Evolutionary conservation across 35 echinoderm and acorn worm genomes (phyloP).

Genomic region (Apostichopus parvimensis): DNA sequence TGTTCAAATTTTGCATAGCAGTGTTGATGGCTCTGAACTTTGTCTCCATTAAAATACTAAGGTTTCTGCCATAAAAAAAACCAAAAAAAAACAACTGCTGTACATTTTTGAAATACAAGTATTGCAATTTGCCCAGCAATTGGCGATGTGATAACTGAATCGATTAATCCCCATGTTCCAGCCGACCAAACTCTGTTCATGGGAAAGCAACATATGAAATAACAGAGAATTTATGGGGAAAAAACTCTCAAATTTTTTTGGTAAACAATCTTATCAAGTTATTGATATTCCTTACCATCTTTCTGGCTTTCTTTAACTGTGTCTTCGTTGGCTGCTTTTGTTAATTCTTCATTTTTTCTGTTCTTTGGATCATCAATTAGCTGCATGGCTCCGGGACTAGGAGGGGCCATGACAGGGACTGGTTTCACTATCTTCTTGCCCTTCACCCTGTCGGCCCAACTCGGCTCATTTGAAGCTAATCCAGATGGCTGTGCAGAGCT

Average conservation of each 20-base stretch:
- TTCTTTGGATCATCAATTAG: constrained; percentile 15
- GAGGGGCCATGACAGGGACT: constrained; percentile 12
- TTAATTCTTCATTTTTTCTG: constrained; percentile 55
- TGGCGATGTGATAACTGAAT: no score
- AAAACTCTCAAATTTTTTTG: background rate
- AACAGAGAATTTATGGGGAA: no score
- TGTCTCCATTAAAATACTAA: no score
- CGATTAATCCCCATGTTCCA: no score
- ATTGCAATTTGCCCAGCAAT: no score
- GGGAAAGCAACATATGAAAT: no score
- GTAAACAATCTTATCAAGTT: background rate
- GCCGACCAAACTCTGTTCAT: no score
- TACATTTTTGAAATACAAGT: no score
- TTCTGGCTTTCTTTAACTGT: constrained; percentile 48
- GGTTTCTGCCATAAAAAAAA: no score
- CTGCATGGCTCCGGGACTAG: background rate
- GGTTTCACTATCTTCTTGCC: constrained; percentile 62
- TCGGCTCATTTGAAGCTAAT: constrained; percentile 45
- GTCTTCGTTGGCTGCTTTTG: constrained; percentile 49
- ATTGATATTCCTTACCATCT: constrained; percentile 28
- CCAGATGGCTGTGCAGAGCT: constrained; percentile 10
- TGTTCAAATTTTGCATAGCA: no score
- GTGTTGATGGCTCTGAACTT: no score
- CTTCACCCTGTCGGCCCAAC: constrained; percentile 94
- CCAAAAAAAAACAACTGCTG: no score